Evolutionary conservation across 2,113 vertebrate genomes (phyloP).

Genomic region (Melanostigma gelatinosum): DNA sequence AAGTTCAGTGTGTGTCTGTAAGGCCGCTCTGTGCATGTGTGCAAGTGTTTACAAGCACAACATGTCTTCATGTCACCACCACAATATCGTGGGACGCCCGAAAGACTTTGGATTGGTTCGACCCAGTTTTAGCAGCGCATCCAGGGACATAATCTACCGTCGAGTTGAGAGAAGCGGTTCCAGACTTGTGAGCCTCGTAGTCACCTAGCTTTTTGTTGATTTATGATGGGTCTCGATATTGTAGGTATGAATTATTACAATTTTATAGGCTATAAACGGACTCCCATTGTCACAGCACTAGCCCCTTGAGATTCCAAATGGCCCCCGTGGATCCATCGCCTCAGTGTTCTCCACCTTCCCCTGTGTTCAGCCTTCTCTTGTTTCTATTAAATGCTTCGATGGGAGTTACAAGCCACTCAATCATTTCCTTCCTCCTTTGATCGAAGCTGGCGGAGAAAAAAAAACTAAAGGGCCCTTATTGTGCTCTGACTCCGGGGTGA

Average conservation of each 20-base stretch:
- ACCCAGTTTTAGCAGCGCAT: too few relatives aligned
- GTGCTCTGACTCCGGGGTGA: constrained; percentile 42
- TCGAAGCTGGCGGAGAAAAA: constrained; percentile 27
- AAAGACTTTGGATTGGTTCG: too few relatives aligned
- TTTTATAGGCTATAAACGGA: neutral
- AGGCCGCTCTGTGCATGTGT: too few relatives aligned
- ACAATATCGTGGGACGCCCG: too few relatives aligned
- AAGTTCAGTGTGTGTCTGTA: too few relatives aligned
- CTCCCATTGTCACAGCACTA: neutral
- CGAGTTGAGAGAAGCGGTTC: too few relatives aligned
- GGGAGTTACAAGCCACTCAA: constrained; percentile 62
- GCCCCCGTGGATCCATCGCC: constrained; percentile 23
- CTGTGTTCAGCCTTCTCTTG: constrained; percentile 24
- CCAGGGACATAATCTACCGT: too few relatives aligned
- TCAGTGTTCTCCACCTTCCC: constrained; percentile 9
- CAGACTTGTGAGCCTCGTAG: neutral
- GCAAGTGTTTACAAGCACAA: too few relatives aligned
- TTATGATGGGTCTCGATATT: neutral
- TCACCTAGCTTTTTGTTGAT: neutral
- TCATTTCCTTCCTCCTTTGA: constrained; percentile 59
- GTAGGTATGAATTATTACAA: neutral
- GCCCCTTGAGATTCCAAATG: constrained; percentile 14
- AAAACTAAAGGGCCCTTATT: neutral
- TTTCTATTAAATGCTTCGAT: constrained; percentile 60
- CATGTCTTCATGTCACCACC: too few relatives aligned